These are phyloP conservation scores for Sycophila sp. DNA, from an alignment of 1,140 invertebrate species.

Conservation along the genomic window DNA sequence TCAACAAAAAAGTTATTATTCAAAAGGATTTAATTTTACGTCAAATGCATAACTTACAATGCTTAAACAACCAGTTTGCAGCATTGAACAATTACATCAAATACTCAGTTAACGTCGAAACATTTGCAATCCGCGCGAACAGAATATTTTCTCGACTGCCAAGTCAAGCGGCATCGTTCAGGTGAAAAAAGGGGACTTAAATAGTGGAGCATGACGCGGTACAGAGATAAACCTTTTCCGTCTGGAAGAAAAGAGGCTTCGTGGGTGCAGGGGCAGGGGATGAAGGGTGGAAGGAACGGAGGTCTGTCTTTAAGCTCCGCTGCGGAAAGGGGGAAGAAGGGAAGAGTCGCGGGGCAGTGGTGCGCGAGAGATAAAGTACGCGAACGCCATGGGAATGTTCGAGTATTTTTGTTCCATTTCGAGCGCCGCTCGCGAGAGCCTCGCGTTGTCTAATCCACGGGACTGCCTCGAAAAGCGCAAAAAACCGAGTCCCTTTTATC, in stretches of 20 bases:
- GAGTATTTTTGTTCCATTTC: background rate
- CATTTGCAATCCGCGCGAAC: too few relatives aligned
- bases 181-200: too few relatives aligned
- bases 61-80: too few relatives aligned
- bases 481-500: background rate
- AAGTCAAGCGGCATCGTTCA: too few relatives aligned
- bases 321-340: background rate
- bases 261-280: background rate
- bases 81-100: too few relatives aligned
- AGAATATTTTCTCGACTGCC: too few relatives aligned
- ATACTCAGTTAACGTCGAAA: too few relatives aligned
- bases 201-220: too few relatives aligned
- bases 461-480: background rate
- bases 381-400: background rate
- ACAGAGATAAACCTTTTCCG: too few relatives aligned
- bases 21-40: too few relatives aligned
- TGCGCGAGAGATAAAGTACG: slow-evolving; percentile 15
- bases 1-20: too few relatives aligned
- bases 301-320: background rate
- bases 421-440: background rate
- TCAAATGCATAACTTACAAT: too few relatives aligned
- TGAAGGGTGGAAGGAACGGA: background rate
- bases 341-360: background rate
- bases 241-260: background rate
- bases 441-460: background rate